Evolutionary conservation across 2,113 vertebrate species (phyloP).

Genomic region (Porphyrio hochstetteri): DNA sequence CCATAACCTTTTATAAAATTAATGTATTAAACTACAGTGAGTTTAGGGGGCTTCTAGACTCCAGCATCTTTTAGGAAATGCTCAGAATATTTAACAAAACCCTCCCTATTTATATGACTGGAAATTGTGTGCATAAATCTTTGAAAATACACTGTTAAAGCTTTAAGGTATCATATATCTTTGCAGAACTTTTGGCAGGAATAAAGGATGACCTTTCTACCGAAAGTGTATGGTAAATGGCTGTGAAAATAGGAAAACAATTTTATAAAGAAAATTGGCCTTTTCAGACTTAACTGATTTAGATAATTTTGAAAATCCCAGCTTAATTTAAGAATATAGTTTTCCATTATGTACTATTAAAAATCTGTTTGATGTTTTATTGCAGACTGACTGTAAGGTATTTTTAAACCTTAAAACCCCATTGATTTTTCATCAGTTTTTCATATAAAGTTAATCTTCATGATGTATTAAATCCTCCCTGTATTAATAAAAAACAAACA

Average conservation of each 20-base stretch:
- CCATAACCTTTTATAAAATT: not conserved
- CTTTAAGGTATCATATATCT: not conserved
- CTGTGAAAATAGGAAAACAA: constrained; percentile 34
- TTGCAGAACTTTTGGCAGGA: not conserved
- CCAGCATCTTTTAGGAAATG: not conserved
- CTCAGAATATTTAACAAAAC: not conserved
- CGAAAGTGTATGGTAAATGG: not conserved
- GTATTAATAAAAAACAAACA: constrained; percentile 75
- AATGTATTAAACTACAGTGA: not conserved
- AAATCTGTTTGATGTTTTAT: constrained; percentile 14
- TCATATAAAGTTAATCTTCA: constrained; percentile 54
- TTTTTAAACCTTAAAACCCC: not conserved
- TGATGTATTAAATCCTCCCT: constrained; percentile 60
- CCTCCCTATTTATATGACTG: not conserved
- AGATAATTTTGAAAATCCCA: constrained; percentile 38
- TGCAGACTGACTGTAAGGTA: not conserved
- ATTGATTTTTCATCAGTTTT: constrained; percentile 52
- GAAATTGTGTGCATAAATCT: constrained; percentile 9
- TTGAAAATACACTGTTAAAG: constrained; percentile 3
- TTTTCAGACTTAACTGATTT: constrained; percentile 5
- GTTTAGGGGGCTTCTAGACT: not conserved
- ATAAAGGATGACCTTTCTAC: constrained; percentile 8
- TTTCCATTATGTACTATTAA: not conserved
- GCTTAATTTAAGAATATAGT: not conserved
- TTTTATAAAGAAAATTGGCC: not conserved